Percentiles rank a stretch among this genome's conserved stretches.
Evolutionary conservation across 2,113 vertebrate genomes (phyloP).

Genomic region (Gadus macrocephalus): DNA sequence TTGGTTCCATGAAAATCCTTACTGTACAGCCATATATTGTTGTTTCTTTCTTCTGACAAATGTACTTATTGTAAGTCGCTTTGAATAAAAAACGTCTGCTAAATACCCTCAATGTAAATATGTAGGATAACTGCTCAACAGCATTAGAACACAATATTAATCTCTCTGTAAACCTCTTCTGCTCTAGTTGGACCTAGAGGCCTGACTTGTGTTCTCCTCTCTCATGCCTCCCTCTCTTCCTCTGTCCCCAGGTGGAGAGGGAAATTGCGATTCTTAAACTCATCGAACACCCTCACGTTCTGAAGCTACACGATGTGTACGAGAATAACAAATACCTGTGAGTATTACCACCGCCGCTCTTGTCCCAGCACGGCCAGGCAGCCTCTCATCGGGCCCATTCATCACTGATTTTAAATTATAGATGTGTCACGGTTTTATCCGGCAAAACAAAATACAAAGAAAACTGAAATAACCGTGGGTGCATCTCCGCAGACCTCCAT

Average conservation of each 20-base stretch:
- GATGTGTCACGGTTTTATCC: conserved; percentile 1
- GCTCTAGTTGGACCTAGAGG: too few species aligned
- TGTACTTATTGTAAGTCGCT: too few species aligned
- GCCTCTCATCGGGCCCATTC: conserved; percentile 4
- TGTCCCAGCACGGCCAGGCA: not conserved
- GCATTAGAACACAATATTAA: too few species aligned
- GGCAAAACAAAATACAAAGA: not conserved
- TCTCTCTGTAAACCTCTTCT: too few species aligned
- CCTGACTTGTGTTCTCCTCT: conserved; percentile 18
- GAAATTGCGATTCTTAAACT: conserved; percentile 94
- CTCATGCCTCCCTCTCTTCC: conserved; percentile 27
- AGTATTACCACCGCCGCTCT: conserved; percentile 64
- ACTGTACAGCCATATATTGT: too few species aligned
- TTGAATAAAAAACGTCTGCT: too few species aligned
- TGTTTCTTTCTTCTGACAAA: too few species aligned
- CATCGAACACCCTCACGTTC: conserved; percentile 89
- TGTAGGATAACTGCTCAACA: too few species aligned
- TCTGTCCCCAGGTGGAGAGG: conserved; percentile 81
- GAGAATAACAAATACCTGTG: conserved; percentile 97
- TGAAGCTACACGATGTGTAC: conserved; percentile 91
- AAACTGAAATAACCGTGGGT: not conserved
- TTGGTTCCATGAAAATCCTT: too few species aligned
- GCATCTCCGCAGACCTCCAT: not conserved
- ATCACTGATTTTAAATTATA: not conserved
- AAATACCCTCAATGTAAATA: too few species aligned